A percentile compares a stretch with the other conserved stretches of the same genome.
These are phyloP conservation scores for Magallana ariakensis DNA, from an alignment of 1,140 invertebrate genomes.

Conservation along the genomic window DNA sequence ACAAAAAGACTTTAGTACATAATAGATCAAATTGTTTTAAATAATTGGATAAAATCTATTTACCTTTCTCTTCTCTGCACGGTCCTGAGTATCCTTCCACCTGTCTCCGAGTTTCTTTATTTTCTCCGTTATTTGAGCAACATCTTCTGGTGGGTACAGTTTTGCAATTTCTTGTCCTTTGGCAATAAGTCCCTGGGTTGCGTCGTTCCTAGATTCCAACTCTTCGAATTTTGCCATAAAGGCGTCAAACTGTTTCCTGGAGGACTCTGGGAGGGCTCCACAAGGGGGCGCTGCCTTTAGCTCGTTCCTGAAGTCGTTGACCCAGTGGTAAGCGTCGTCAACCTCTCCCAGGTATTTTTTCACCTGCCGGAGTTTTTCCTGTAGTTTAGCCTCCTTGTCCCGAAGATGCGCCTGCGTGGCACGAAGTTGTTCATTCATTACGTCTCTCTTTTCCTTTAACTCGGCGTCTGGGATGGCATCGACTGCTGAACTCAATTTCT, in stretches of 20 bases:
- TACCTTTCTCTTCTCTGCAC: conserved; percentile 89
- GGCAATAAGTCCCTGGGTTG: conserved; percentile 93
- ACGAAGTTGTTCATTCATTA: conserved; percentile 93
- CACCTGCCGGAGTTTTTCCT: conserved; percentile 90
- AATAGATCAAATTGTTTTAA: background rate
- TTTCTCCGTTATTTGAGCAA: conserved; percentile 91
- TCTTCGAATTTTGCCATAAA: conserved; percentile 96
- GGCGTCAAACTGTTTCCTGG: conserved; percentile 94
- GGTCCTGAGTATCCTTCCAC: conserved; percentile 93
- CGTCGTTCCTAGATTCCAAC: conserved; percentile 92
- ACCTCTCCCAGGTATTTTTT: conserved; percentile 97
- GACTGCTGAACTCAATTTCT: conserved; percentile 90
- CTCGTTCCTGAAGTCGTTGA: conserved; percentile 94
- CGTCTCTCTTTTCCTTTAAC: conserved; percentile 85
- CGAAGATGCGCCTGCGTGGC: conserved; percentile 92
- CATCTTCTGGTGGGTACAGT: conserved; percentile 87
- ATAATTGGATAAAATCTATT: background rate
- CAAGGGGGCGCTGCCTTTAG: conserved; percentile 96
- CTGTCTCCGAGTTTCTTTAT: conserved; percentile 92
- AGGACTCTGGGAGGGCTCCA: conserved; percentile 97
- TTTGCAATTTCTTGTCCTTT: conserved; percentile 95
- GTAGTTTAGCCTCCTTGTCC: conserved; percentile 93
- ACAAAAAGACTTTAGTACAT: background rate
- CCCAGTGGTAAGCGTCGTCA: conserved; percentile 95
- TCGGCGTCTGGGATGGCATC: conserved; percentile 83